Base-by-base conservation (phyloP, 2,113 vertebrate species). In the Zootoca vivipara region DNA sequence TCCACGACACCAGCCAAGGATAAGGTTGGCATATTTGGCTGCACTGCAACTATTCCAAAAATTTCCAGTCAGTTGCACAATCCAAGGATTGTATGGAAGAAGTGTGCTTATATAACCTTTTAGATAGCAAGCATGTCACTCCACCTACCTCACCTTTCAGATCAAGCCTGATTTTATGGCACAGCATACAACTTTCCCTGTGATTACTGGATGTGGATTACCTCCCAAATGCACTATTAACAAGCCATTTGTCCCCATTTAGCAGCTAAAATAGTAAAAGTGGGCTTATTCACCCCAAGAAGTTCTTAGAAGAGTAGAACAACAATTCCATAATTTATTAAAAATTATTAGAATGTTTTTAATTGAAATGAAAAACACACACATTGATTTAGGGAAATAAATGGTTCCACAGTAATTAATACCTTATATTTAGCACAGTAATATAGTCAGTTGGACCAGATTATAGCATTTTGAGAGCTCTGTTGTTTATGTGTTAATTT, bases 1-100 rank as follows among this genome's bases (percentile, higher is more conserved):
- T 93, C 92, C 84, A 94, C 85, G 87, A 87, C 88, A 88, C 86
- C 93, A 87, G 87, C 56, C 8, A 92, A 85, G 69, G 87, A 77
- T 87, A 94, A 83, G 5, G 78, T 16, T 92, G 92, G 80, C 88
- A 89, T 1, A 88, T 38, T 13, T 30, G 87, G 80, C 22, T 91
- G 89, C 82, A 90, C 95, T 94, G 89, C 72, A 30, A 85, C 86
- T 92, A 74, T 2, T 90, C 42, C 28, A 80, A 64, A 86, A 83
- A 7, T 10, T 26, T 56, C 38, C 35, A 85, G 74, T 85, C 16
- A 86, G 3, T 33, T 70, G 77, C 0, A 56, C 6, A 18, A 20
- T 89, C 26, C 8, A 72, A 90, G 12, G 1, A 75, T 0, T 2
- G 5, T 70, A 15, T 42, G 0, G 0, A 73, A 80, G 69, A 0